phyloP scores from a whole-genome alignment of 2,888 invertebrate genomes.

The Odontocerum albicorne region DNA sequence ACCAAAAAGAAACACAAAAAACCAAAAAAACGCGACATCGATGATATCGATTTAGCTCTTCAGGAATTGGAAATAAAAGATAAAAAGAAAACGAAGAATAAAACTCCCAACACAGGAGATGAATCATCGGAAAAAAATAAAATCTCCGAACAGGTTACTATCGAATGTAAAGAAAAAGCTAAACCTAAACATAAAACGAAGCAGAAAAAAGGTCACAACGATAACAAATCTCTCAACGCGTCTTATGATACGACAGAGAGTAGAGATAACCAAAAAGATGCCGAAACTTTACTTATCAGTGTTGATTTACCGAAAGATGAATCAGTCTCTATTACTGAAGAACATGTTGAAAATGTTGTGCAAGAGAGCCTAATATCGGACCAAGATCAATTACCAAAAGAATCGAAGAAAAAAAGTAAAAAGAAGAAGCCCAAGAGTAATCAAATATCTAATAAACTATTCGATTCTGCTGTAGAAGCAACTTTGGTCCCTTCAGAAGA shows the following conservation, averaged over 20 bases:
- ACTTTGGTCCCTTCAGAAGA: no score
- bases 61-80: constrained; percentile 45
- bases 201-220: not conserved
- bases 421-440: constrained; percentile 40
- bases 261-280: no score
- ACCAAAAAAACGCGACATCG: constrained; percentile 39
- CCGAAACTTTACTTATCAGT: no score
- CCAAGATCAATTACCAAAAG: not conserved
- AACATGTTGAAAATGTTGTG: no score
- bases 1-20: constrained; percentile 35
- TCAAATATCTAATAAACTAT: no score
- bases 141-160: not conserved
- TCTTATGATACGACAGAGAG: no score
- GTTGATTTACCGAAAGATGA: no score
- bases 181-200: no score
- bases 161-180: not conserved
- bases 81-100: constrained; percentile 7
- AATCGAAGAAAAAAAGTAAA: constrained; percentile 35
- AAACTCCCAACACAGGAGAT: not conserved
- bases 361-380: no score
- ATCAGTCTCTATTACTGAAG: no score
- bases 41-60: constrained; percentile 52
- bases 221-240: no score
- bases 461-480: no score
- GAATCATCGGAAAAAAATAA: not conserved